Evolutionary conservation across 2,113 vertebrate genomes (phyloP).

Genomic region (Rhabdornis inornatus): DNA sequence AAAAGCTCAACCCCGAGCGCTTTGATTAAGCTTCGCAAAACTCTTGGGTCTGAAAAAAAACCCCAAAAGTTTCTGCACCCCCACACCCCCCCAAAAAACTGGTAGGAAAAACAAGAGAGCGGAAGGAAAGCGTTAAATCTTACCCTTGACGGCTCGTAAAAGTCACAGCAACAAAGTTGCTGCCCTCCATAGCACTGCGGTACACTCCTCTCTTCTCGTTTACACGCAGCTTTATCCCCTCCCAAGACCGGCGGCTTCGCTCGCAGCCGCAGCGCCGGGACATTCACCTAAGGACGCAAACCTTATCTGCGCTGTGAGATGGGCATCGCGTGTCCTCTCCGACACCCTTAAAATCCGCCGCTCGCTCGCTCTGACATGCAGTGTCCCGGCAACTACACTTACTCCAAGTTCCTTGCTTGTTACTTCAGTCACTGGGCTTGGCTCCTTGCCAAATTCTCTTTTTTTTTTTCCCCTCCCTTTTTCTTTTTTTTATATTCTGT

Average conservation of each 20-base stretch:
- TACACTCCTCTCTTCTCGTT: slow-evolving; percentile 32
- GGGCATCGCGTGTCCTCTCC: neutral
- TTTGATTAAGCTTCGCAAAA: neutral
- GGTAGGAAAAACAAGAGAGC: neutral
- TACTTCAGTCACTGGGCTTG: neutral
- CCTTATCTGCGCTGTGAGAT: neutral
- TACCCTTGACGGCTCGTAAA: slow-evolving; percentile 39
- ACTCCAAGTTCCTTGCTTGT: slow-evolving; percentile 39
- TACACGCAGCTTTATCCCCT: slow-evolving; percentile 16
- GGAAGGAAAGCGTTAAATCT: neutral
- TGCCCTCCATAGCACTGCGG: slow-evolving; percentile 29
- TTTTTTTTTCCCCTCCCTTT: neutral
- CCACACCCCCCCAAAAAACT: neutral
- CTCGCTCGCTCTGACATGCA: neutral
- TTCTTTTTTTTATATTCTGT: neutral
- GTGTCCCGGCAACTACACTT: slow-evolving; percentile 11
- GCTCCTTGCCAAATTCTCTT: neutral
- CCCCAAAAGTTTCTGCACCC: neutral
- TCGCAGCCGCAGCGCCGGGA: neutral
- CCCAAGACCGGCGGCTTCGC: slow-evolving; percentile 1
- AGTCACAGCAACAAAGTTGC: slow-evolving; percentile 20
- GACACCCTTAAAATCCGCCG: neutral
- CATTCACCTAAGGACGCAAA: neutral
- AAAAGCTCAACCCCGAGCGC: neutral
- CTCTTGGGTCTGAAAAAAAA: neutral